Evolutionary conservation across 2,888 invertebrate genomes (phyloP).

Genomic region (Mimas tiliae): DNA sequence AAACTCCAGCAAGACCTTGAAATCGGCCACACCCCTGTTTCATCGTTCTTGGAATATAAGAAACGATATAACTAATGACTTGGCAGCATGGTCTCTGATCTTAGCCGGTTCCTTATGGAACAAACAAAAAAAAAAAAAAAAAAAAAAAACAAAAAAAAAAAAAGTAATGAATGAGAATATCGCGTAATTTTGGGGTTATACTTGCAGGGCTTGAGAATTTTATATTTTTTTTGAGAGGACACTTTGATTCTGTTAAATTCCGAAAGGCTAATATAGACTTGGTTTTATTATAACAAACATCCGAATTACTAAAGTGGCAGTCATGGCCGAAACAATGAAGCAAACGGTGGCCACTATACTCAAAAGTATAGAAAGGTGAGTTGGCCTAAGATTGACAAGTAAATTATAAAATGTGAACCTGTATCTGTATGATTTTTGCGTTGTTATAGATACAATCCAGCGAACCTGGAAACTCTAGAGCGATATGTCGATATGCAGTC

Average conservation of each 20-base stretch:
- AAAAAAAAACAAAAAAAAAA: no score
- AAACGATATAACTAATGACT: no score
- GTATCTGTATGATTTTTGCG: slow-evolving; percentile 25
- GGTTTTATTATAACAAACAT: not conserved
- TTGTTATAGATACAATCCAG: slow-evolving; percentile 95
- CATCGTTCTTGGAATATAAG: no score
- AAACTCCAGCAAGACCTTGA: no score
- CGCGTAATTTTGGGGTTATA: no score
- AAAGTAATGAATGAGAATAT: no score
- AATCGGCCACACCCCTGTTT: no score
- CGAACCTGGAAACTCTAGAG: slow-evolving; percentile 95
- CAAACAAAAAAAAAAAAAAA: no score
- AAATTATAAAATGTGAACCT: slow-evolving; percentile 30
- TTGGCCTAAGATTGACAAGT: not conserved
- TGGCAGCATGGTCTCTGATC: no score
- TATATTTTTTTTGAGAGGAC: no score
- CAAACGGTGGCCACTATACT: slow-evolving; percentile 94
- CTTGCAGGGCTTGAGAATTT: no score
- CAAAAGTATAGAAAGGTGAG: slow-evolving; percentile 96
- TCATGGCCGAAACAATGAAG: slow-evolving; percentile 92
- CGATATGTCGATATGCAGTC: slow-evolving; percentile 97
- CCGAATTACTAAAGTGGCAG: not conserved
- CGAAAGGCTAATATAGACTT: not conserved
- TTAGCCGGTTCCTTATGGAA: no score
- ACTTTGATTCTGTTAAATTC: not conserved